Base-by-base conservation (phyloP, 2,797 vertebrate genomes). In the Austrolebias charrua region DNA sequence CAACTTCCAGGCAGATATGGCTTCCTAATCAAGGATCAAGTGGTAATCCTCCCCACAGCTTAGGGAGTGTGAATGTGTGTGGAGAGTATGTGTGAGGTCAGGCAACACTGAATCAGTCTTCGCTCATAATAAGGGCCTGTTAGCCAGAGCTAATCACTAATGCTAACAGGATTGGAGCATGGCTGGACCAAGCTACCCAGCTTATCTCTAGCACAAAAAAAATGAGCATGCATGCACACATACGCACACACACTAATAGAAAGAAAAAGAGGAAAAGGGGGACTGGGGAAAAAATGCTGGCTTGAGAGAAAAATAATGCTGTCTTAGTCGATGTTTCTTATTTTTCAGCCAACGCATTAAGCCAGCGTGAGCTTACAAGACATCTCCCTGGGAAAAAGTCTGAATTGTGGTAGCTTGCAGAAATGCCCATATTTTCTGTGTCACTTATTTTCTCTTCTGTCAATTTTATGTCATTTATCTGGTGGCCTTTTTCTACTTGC, bases 101-200 rank as follows among this genome's bases (percentile, higher is more conserved):
- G 75, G 51, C 77, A 1, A 63, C 55, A 16, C 65, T 58, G 80
- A 89, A 90, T 88, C 79, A 81, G 71, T 76, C 67, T 40, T 55
- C 1, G 44, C 66, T 85, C 78, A 88, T 88, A 90, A 90, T 84
- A 77, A 76, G 43, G 70, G 67, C 60, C 81, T 77, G 82, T 90
- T 88, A 84, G 86, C 73, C 73, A 69, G 78, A 76, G 84, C 87
- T 90, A 90, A 89, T 89, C 87, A 62, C 85, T 80, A 88, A 86
- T 82, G 79, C 83, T 89, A 90, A 89, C 89, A 89, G 90, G 89
- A 90, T 90, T 90, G 85, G 75, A 83, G 84, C 80, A 81, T 49
- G 65, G 81, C 81, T 7, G 70, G 82, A 84, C 79, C 79, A 75
- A 79, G 84, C 84, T 78, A 79, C 80, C 54, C 74, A 64, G 85